Evolutionary conservation across 2,113 vertebrate genomes (phyloP), one percentile per base, ranked within the genome.

Genomic region (Machaerirhynchus nigripectus): DNA sequence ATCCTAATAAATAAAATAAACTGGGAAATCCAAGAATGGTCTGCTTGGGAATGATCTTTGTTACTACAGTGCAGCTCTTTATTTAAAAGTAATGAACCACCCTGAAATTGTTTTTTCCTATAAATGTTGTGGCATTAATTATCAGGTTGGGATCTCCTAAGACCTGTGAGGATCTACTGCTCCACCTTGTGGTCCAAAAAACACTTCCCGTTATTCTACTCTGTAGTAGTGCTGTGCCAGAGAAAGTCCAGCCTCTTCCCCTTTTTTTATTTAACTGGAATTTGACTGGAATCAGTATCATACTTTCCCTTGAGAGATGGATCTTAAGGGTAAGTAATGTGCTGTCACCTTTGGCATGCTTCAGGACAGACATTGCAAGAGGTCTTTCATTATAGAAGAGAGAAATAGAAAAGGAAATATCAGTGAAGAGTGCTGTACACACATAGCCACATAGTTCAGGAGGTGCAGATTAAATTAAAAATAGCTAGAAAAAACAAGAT

Each of bases 121-220:
- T 10, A 39, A 74, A 24, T 30, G 39, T 26, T 20, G 63, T n/a
- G 49, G 52, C 6, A 10, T 89, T 46, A 33, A 69, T 83, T 23
- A 77, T 6, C 46, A n/a, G 31, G 50, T 83, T 76, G 59, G 73
- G 47, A 56, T 63, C 44, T 71, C 61, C 47, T 13, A 20, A 71
- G 65, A 64, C 75, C 96, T 93, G 1, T 84, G 50, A 97, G 94
- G 96, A 84, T 94, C 89, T 68, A 40, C 53, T 94, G 93, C 96
- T 96, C 97, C 96, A 97, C 86, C 96, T 97, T 93, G 96, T 96
- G 96, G 97, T 87, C 35, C 57, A 78, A 56, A 37, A 40, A 84
- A 86, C n/a, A 2, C 80, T 83, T 68, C 49, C 65, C 1, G 0
- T 71, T 57, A 13, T 6, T 49, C 44, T 46, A 1, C 26, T 76